Evolutionary conservation across 2,797 vertebrate genomes (phyloP).

Genomic region (Crocodylus rhombifer): DNA sequence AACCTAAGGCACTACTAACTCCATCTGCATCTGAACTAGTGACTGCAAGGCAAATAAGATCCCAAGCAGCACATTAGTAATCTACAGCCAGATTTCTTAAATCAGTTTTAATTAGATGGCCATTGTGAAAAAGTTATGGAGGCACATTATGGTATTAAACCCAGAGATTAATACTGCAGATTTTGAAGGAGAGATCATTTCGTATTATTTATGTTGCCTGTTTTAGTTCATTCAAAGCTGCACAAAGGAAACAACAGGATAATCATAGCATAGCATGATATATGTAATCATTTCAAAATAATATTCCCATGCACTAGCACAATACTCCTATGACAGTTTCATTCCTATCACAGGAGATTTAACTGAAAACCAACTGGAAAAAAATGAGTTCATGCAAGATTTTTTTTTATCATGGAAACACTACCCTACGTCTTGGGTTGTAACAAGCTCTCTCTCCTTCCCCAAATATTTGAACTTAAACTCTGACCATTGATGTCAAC

Average conservation of each 20-base stretch:
- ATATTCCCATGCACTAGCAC: not conserved
- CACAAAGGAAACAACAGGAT: not conserved
- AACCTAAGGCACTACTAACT: not conserved
- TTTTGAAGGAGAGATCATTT: not conserved
- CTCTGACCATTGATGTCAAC: not conserved
- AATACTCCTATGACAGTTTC: not conserved
- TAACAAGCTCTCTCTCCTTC: not conserved
- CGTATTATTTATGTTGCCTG: not conserved
- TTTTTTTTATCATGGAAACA: not conserved
- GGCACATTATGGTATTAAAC: not conserved
- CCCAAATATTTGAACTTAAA: not conserved
- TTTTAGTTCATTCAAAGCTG: not conserved
- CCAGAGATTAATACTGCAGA: not conserved
- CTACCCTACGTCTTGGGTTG: not conserved
- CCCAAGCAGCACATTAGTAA: not conserved
- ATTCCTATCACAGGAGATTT: not conserved
- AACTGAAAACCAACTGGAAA: not conserved
- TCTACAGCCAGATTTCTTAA: not conserved
- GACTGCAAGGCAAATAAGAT: not conserved
- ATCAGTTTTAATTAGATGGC: too few relatives aligned
- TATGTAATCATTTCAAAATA: not conserved
- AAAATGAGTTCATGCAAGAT: not conserved
- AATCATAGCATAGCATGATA: not conserved
- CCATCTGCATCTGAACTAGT: not conserved
- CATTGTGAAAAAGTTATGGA: too few relatives aligned